These are phyloP conservation scores for Reinhardtius hippoglossoides DNA, from an alignment of 2,113 vertebrate species.

Conservation along the genomic window DNA sequence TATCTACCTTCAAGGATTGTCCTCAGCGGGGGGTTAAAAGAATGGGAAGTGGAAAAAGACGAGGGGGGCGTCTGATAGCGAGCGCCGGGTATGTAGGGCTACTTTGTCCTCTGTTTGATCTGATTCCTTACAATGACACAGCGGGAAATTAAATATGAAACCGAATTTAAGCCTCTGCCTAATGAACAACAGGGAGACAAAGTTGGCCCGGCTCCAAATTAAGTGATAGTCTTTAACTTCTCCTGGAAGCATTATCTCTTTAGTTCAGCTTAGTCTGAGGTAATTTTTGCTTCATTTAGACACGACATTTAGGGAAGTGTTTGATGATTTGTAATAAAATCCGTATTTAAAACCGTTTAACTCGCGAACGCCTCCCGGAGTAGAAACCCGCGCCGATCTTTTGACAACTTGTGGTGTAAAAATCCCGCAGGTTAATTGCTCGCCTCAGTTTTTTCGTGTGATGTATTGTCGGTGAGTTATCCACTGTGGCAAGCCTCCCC, in stretches of 20 bases:
- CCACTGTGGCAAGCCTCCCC: constrained; percentile 53
- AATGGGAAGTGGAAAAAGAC: constrained; percentile 82
- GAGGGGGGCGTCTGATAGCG: constrained; percentile 70
- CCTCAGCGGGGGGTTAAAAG: constrained; percentile 82
- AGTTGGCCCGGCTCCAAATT: constrained; percentile 63
- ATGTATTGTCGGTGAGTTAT: constrained; percentile 55
- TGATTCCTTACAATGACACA: constrained; percentile 79
- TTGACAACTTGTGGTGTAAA: constrained; percentile 21
- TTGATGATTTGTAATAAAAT: constrained; percentile 67
- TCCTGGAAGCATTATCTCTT: constrained; percentile 62
- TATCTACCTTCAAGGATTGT: constrained; percentile 85
- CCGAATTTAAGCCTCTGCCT: constrained; percentile 73
- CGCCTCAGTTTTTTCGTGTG: constrained; percentile 16
- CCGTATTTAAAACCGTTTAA: constrained; percentile 56
- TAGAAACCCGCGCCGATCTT: background rate
- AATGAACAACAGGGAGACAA: constrained; percentile 78
- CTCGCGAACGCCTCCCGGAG: constrained; percentile 2
- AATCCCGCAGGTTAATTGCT: constrained; percentile 49
- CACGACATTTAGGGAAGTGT: constrained; percentile 43
- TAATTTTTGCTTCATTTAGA: constrained; percentile 62
- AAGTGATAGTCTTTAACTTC: constrained; percentile 67
- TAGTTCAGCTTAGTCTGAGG: constrained; percentile 67
- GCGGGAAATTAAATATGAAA: constrained; percentile 83
- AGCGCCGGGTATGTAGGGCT: constrained; percentile 68
- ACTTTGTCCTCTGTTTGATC: constrained; percentile 80